phyloP scores from a whole-genome alignment of 1,140 invertebrate species.

The Cotesia glomerata region DNA sequence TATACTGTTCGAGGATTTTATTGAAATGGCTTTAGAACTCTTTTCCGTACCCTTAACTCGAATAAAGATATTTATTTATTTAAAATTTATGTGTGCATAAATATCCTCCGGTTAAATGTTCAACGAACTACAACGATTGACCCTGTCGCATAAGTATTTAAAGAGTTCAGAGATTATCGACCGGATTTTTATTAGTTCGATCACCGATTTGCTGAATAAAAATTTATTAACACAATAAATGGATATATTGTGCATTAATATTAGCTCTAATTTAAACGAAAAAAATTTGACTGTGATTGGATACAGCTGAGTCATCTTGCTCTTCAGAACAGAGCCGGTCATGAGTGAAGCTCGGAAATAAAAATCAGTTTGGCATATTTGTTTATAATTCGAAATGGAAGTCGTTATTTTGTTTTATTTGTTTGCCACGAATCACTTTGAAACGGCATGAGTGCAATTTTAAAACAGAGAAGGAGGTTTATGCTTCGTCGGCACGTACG shows the following conservation, averaged over 20 bases:
- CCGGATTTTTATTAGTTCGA: not conserved
- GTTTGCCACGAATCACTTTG: slow-evolving; percentile 7
- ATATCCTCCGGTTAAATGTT: not conserved
- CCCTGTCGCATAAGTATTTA: not conserved
- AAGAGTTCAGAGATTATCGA: slow-evolving; percentile 4
- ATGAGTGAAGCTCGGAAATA: not conserved
- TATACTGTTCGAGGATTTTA: too few relatives aligned
- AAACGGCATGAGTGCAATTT: not conserved
- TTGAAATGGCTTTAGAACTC: too few relatives aligned
- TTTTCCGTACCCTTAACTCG: too few relatives aligned
- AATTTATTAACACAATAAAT: not conserved
- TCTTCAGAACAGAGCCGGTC: not conserved
- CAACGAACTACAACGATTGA: not conserved
- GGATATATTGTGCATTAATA: too few relatives aligned
- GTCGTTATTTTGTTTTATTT: not conserved
- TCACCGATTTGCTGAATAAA: not conserved
- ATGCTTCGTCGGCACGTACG: not conserved
- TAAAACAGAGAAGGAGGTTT: not conserved
- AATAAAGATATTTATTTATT: not conserved
- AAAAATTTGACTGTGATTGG: not conserved
- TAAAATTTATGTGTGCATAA: not conserved
- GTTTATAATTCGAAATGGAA: not conserved
- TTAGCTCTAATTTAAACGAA: not conserved
- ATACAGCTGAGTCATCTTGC: not conserved
- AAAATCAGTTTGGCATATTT: slow-evolving; percentile 3